Conservation (phyloP, 2,113 vertebrate species). For the Egretta garzetta region DNA sequence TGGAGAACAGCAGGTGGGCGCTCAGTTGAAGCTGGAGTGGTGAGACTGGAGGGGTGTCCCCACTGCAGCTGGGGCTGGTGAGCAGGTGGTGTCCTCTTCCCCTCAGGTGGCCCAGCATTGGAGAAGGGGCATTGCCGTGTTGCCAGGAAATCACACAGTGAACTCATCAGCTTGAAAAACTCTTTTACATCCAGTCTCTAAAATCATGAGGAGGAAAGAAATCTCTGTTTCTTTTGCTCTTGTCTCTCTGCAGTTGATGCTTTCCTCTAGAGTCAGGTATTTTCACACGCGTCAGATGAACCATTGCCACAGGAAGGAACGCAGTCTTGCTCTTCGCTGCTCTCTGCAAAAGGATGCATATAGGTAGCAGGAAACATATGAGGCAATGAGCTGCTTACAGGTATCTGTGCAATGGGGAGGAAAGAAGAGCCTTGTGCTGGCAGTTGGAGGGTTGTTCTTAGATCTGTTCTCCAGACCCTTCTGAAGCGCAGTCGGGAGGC, state of each 20-base stretch:
- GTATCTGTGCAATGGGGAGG: not conserved
- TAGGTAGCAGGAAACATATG: not conserved
- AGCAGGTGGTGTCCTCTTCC: not conserved
- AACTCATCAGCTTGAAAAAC: not conserved
- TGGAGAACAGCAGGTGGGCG: not conserved
- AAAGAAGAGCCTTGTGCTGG: not conserved
- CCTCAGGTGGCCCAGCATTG: not conserved
- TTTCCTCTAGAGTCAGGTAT: not conserved
- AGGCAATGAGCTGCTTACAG: not conserved
- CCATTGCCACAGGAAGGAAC: not conserved
- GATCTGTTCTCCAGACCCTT: not conserved
- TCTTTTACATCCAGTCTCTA: not conserved
- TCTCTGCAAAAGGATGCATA: not conserved
- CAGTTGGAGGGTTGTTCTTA: not conserved
- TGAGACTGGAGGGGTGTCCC: not conserved
- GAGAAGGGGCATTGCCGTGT: not conserved
- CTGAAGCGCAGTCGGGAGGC: not conserved
- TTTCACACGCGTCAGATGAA: accelerated
- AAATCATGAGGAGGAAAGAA: not conserved
- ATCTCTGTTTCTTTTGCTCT: not conserved
- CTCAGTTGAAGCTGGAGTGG: not conserved
- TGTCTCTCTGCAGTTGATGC: not conserved
- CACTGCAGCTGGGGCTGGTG: not conserved
- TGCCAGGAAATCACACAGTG: not conserved
- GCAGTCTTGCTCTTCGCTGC: not conserved